Base-by-base conservation (phyloP, 1,140 invertebrate genomes). In the Drosophila pachea region DNA sequence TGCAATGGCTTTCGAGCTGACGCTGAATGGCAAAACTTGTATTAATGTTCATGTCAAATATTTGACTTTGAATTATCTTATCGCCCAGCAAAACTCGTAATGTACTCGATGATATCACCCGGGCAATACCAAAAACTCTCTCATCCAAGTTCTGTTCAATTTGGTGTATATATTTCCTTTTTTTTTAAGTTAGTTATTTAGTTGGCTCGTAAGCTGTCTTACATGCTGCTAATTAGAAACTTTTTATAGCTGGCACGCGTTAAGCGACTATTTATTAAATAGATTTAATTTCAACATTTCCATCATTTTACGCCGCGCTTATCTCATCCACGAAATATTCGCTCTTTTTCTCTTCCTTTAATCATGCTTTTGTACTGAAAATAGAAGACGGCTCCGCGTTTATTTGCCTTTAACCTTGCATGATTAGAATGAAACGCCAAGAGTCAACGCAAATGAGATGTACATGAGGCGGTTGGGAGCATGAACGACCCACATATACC, bases 21-120 rank as follows among this genome's bases (percentile, higher is more conserved):
- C 22, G 56, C 60, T 70, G 76, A 81, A 76, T 86, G 76, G 73
- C 81, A 71, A 84, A 83, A 79, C 73, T 79, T 83, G 76, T 84
- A 81, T 86, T 86, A 84, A 84, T 84, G 74, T 63, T 66, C 79
- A 71, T 84, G 81, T 86, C 76, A 84, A 84, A 84, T 84, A 84
- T 84, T 84, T 84, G 81, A 74, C 56, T 64, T 79, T 12, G 69
- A 84, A 74, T 86, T 86, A 79, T 84, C 79, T 84, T 84, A 84
- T 84, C 79, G 68, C 78, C 33, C 12, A 16, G 53, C 56, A 33
- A 35, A 66, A 42, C 53, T n/a, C 36, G 42, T 56, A 67, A 71
- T 50, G 52, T 49, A 29, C 47, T 60, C 54, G 53, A 69, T 69
- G 67, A 69, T 69, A 69, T 69, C 68, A 71, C 54, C 62, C 16